phyloP scores from a whole-genome alignment of 92 coral and sea anemone genomes.

The Bergia puertoricense region DNA sequence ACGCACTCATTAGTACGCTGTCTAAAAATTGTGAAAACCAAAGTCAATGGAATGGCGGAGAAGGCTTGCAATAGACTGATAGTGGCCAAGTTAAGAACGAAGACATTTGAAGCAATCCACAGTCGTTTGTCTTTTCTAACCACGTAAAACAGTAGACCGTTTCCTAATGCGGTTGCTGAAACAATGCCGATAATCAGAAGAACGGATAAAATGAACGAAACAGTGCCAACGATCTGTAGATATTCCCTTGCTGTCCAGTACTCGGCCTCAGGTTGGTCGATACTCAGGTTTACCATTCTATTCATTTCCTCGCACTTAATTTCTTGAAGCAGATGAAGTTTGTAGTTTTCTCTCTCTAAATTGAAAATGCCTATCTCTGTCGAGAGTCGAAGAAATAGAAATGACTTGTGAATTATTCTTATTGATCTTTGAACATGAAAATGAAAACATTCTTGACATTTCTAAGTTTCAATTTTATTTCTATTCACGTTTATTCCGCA shows the following conservation, averaged over 20 bases:
- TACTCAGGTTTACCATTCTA: not conserved
- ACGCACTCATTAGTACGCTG: conserved; percentile 6
- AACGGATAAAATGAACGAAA: conserved; percentile 8
- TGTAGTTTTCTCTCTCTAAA: not conserved
- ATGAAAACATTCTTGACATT: not conserved
- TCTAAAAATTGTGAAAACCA: conserved; percentile 35
- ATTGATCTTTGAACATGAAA: not conserved
- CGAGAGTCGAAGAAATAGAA: not conserved
- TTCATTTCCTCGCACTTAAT: not conserved
- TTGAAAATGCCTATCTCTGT: not conserved
- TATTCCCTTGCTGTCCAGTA: not conserved
- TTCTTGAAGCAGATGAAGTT: not conserved
- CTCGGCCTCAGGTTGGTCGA: not conserved
- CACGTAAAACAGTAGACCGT: conserved; percentile 63
- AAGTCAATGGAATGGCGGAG: conserved; percentile 45
- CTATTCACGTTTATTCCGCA: no score
- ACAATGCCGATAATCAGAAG: conserved; percentile 14
- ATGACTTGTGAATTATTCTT: not conserved
- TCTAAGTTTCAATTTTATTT: not conserved
- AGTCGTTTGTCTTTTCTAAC: conserved; percentile 63
- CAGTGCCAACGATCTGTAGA: not conserved
- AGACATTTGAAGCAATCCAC: conserved; percentile 61
- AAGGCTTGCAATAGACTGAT: conserved; percentile 59
- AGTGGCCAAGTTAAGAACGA: conserved; percentile 62
- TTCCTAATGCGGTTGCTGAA: conserved; percentile 38